Evolutionary conservation across 2,113 vertebrate species (phyloP).

Genomic region (Colossoma macropomum): DNA sequence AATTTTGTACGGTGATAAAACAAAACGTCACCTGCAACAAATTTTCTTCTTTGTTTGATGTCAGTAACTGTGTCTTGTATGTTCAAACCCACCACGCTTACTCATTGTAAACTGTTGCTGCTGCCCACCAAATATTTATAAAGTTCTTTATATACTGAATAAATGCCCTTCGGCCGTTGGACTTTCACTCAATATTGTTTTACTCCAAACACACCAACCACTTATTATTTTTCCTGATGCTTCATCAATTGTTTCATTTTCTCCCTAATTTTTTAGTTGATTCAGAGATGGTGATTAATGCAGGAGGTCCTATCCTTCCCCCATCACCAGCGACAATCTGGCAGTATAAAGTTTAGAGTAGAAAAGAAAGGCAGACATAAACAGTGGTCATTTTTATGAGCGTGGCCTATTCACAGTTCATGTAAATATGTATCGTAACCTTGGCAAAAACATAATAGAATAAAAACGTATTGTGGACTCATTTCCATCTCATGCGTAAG

Average conservation of each 20-base stretch:
- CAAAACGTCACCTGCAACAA: too few relatives aligned
- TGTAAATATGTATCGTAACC: constrained; percentile 49
- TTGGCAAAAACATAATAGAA: constrained; percentile 3
- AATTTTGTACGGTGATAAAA: too few relatives aligned
- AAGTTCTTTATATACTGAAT: neutral
- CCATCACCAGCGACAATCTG: neutral
- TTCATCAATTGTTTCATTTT: constrained; percentile 23
- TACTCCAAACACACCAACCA: constrained; percentile 16
- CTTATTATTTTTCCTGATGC: constrained; percentile 19
- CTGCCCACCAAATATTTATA: constrained; percentile 28
- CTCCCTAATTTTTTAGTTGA: neutral
- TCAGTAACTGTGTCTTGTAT: neutral
- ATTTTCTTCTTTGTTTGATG: neutral
- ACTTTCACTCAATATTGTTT: constrained; percentile 18
- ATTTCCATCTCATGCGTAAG: neutral
- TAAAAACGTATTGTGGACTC: neutral
- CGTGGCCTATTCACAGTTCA: constrained; percentile 55
- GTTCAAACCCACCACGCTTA: neutral
- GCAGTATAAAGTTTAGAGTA: constrained; percentile 56
- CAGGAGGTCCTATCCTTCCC: constrained; percentile 46
- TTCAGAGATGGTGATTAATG: neutral
- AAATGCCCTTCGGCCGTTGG: constrained; percentile 12
- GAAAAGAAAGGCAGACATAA: constrained; percentile 54
- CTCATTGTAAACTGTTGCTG: neutral
- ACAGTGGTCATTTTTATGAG: constrained; percentile 48